Conservation (phyloP, 2,113 vertebrate genomes). For the Pavo muticus region DNA sequence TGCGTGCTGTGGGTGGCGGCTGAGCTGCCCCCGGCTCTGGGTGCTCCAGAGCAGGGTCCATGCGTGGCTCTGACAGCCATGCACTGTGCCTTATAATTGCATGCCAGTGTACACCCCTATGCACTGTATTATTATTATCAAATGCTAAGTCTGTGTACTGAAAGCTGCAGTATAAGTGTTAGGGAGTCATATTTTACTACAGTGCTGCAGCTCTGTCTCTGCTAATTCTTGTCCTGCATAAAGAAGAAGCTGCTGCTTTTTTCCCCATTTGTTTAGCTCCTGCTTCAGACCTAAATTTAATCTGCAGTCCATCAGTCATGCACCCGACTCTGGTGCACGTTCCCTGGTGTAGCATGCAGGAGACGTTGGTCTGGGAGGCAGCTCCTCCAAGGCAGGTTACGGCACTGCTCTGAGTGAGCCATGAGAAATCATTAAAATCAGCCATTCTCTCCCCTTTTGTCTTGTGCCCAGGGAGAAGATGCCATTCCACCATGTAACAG, state of each 20-base stretch:
- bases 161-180: background rate
- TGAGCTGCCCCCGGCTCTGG: background rate
- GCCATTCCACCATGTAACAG: slow-evolving; percentile 99
- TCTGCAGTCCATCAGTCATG: background rate
- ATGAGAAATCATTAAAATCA: background rate
- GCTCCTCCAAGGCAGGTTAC: background rate
- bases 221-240: background rate
- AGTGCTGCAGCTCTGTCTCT: background rate
- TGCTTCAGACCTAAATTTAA: background rate
- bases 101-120: background rate
- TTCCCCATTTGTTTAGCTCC: background rate
- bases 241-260: background rate
- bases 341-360: background rate
- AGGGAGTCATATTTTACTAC: background rate
- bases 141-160: background rate
- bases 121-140: background rate
- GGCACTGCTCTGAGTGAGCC: background rate
- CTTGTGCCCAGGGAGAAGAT: slow-evolving; percentile 90
- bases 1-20: accelerated
- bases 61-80: background rate
- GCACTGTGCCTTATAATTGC: background rate
- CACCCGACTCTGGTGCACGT: accelerated
- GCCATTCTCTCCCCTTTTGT: background rate
- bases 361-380: background rate
- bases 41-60: background rate